These are phyloP conservation scores for Typhlomys cinereus DNA, from an alignment of 2,113 vertebrate genomes.

Conservation along the genomic window DNA sequence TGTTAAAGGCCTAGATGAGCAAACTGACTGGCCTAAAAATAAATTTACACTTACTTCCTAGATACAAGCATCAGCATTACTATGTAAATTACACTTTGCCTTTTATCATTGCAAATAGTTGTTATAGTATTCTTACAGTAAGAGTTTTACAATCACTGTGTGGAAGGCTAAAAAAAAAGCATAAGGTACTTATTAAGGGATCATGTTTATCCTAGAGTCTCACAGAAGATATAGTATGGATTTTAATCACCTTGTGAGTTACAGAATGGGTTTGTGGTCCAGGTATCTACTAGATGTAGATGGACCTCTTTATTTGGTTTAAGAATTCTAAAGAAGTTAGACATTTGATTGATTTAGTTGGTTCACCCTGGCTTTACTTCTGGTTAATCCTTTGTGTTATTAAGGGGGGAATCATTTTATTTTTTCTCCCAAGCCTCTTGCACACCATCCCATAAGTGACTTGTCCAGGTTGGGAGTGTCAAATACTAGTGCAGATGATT, in stretches of 20 bases:
- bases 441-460: conserved; percentile 8
- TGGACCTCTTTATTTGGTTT: conserved; percentile 7
- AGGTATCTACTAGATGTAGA: background rate
- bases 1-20: conserved; percentile 78
- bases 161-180: background rate
- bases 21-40: conserved; percentile 70
- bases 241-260: conserved; percentile 38
- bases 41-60: conserved; percentile 64
- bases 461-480: background rate
- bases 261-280: conserved; percentile 17
- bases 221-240: conserved; percentile 4
- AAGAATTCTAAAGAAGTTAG: conserved; percentile 8
- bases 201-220: conserved; percentile 22
- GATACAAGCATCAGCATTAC: conserved; percentile 63
- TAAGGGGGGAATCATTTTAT: background rate
- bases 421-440: conserved; percentile 36
- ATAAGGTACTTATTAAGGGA: conserved; percentile 25
- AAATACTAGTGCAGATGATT: background rate
- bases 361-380: conserved; percentile 35
- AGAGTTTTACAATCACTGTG: conserved; percentile 23
- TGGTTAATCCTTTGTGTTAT: conserved; percentile 38
- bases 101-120: conserved; percentile 37
- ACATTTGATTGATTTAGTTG: background rate
- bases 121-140: conserved; percentile 58
- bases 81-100: conserved; percentile 65